These are phyloP conservation scores for Syncerus caffer DNA, from an alignment of 2,797 vertebrate genomes.

Conservation along the genomic window DNA sequence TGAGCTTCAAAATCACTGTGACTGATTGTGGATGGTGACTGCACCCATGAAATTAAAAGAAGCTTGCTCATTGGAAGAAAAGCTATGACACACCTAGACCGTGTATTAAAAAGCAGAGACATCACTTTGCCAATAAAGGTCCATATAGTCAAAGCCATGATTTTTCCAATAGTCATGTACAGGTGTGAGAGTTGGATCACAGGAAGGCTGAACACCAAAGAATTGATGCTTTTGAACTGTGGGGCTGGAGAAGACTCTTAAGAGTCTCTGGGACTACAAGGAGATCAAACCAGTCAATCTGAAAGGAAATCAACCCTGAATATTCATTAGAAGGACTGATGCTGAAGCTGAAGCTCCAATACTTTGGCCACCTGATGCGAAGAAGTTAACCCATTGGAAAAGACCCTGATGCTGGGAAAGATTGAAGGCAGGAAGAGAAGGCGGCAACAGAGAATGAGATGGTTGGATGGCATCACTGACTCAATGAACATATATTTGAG, in stretches of 20 bases:
- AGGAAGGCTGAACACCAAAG: neutral
- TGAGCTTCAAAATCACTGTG: neutral
- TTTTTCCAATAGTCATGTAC: neutral
- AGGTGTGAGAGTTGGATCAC: neutral
- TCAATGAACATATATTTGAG: neutral
- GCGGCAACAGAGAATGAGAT: neutral
- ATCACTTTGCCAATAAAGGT: neutral
- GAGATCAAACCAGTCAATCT: neutral
- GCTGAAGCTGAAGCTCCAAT: neutral
- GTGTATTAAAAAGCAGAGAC: neutral
- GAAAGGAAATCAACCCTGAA: neutral
- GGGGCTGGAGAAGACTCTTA: neutral
- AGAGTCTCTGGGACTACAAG: neutral
- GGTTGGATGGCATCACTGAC: neutral
- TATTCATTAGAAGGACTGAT: neutral
- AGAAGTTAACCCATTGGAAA: neutral
- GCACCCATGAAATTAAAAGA: neutral
- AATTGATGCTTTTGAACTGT: neutral
- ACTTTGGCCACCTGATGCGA: neutral
- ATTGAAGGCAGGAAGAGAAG: neutral
- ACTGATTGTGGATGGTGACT: neutral
- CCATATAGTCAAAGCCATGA: neutral
- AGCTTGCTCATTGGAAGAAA: neutral
- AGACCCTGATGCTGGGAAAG: neutral
- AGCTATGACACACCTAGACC: neutral